Evolutionary conservation across 2,113 vertebrate genomes (phyloP), one percentile per base, ranked within the genome.

Genomic region (Ptychochromis oligacanthus): DNA sequence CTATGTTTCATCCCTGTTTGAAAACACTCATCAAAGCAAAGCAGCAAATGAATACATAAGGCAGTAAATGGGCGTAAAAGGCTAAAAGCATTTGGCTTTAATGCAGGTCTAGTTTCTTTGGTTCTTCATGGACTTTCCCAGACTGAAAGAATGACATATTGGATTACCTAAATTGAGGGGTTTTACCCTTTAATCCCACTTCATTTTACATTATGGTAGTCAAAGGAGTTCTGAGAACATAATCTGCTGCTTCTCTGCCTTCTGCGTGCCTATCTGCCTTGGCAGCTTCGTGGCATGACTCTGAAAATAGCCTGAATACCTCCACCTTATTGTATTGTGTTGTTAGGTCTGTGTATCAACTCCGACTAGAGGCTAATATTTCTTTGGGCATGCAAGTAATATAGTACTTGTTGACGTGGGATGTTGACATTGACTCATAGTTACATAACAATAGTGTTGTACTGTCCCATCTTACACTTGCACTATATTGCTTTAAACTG

Each of bases 231-330:
- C 72, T 92, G 82, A 80, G 90, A 93, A 82, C 75, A 61, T 80
- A 91, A 88, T 92, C 92, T 83, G 83, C 79, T 79, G 78, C 87
- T 81, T 82, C 87, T 89, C 82, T 65, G 70, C 79, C 84, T 85
- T 46, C 81, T 86, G 81, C 60, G 12, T 82, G 76, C 65, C 58
- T 85, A 40, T 89, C 86, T 91, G 87, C 59, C 55, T 85, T 84
- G 87, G 84, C 87, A 87, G 78, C 79, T 72, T 76, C 6, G 58
- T 65, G 76, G 75, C 86, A 77, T 70, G 79, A 77, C 83, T 93
- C 85, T 89, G 79, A 58, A 84, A 90, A 92, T 91, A 92, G 87
- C 79, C 85, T 31, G 84, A 92, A 89, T 89, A 78, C 85, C 88
- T 90, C 59, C 52, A 62, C 70, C 38, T 76, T 77, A 83, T 77